Evolutionary conservation across 2,113 vertebrate genomes (phyloP), one percentile per base, ranked within the genome.

Genomic region (Boulengerochromis microlepis): DNA sequence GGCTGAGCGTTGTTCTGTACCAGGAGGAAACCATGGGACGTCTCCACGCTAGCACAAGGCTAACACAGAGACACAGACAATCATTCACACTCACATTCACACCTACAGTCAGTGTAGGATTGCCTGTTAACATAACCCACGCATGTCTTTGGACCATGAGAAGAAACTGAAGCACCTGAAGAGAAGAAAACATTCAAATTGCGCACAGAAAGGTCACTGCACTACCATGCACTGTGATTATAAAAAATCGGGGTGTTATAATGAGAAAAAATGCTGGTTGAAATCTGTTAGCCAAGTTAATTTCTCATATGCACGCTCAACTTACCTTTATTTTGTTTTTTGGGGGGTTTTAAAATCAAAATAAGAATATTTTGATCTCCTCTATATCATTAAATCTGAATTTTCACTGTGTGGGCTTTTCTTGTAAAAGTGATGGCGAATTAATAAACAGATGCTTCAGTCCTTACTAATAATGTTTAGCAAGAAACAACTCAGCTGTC

Each of bases 261-360:
- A 71, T 71, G 8, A 42, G 66, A 40, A 71, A 42, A 2, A 71
- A 6, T 42, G 35, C 12, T 71, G 66, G 35, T 42, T 42, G 42
- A 0, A 42, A 71, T 24, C 35, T 71, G 66, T 71, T 24, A 71
- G 35, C 12, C n/a, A 40, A 42, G 66, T 42, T 71, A 2, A 71
- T 42, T 71, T 71, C 38, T 24, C 66, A 71, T 71, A 71, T 71
- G 66, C 38, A 42, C 2, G 3, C 7, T 71, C n/a, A 42, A 42
- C n/a, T 4, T 71, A 9, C 12, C n/a, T 71, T 40, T 42, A 24
- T 71, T 71, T 64, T 9, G 1, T 5, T 38, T 8, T 13, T 38
- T 0, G 0, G 3, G 19, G 19, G 2, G 0, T n/a, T 5, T 66
- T 66, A 13, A 69, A 69, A 24, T 45, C 38, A 71, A 26, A 1